These are phyloP conservation scores for Spodoptera exigua DNA, from an alignment of 2,888 invertebrate species.

Conservation along the genomic window DNA sequence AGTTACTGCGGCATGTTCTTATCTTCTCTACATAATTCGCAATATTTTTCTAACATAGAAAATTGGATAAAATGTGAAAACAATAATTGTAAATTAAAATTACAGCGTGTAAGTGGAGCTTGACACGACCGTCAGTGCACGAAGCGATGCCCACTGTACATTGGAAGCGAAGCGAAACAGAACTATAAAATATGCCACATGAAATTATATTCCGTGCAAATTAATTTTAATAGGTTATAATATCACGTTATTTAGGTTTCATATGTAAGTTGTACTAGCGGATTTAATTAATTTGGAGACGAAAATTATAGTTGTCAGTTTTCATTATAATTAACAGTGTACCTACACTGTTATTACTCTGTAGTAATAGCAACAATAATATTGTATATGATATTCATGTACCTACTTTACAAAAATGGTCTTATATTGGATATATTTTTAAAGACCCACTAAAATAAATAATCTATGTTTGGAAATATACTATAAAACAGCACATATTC, in stretches of 20 bases:
- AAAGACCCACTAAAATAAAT: no score
- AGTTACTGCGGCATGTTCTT: constrained; percentile 17
- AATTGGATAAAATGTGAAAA: constrained; percentile 33
- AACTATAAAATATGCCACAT: constrained; percentile 47
- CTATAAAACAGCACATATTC: no score
- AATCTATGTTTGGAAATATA: no score
- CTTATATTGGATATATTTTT: no score
- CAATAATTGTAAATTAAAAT: constrained; percentile 51
- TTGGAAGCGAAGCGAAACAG: constrained; percentile 43
- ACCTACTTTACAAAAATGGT: background rate
- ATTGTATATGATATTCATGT: no score
- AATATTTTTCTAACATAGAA: constrained; percentile 27
- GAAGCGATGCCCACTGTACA: constrained; percentile 30
- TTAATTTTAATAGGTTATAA: constrained; percentile 29
- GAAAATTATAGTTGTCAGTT: background rate
- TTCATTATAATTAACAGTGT: background rate
- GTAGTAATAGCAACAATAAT: no score
- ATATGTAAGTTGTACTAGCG: constrained; percentile 16
- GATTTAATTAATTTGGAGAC: constrained; percentile 11
- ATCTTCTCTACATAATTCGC: constrained; percentile 15
- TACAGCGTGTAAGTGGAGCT: constrained; percentile 48
- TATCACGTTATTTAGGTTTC: constrained; percentile 34
- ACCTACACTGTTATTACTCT: no score
- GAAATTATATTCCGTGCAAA: constrained; percentile 10
- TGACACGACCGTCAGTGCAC: constrained; percentile 40